A percentile compares a stretch with the other conserved stretches of the same genome.
Evolutionary conservation across 2,797 vertebrate genomes (phyloP).

Genomic region (Notolabrus celidotus): DNA sequence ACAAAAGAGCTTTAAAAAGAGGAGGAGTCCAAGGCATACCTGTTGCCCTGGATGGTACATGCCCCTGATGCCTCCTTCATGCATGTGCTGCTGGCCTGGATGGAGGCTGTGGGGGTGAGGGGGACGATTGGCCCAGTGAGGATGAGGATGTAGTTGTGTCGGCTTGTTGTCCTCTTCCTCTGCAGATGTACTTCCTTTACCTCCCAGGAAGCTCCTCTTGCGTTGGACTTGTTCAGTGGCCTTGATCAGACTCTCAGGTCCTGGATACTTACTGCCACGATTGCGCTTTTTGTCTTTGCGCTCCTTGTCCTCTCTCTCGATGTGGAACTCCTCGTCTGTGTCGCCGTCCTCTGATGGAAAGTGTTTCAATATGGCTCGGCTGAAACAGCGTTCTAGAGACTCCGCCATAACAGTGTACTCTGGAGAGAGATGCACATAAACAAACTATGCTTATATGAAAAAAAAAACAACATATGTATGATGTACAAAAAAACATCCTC

Average conservation of each 20-base stretch:
- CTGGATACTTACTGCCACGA: constrained; percentile 84
- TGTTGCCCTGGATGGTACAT: constrained; percentile 82
- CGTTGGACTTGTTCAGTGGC: constrained; percentile 85
- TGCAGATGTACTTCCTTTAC: constrained; percentile 74
- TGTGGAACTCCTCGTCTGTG: constrained; percentile 95
- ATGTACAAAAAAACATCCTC: neutral
- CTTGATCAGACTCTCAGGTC: constrained; percentile 83
- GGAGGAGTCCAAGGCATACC: constrained; percentile 56
- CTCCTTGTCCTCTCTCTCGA: constrained; percentile 90
- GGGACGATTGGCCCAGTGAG: constrained; percentile 77
- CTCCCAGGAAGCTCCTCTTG: constrained; percentile 78
- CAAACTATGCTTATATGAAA: neutral
- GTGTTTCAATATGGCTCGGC: constrained; percentile 94
- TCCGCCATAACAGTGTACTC: constrained; percentile 98
- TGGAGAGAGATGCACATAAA: constrained; percentile 60
- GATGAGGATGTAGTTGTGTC: constrained; percentile 58
- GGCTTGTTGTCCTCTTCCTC: constrained; percentile 73
- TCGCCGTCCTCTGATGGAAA: constrained; percentile 96
- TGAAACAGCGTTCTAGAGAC: constrained; percentile 95
- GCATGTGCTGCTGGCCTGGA: constrained; percentile 72
- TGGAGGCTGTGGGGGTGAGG: constrained; percentile 79
- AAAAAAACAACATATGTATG: neutral
- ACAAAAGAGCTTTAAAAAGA: neutral
- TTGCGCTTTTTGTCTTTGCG: constrained; percentile 91
- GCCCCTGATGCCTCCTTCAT: constrained; percentile 75